Conservation (phyloP, 1,140 invertebrate species). For the Megalonaias nervosa region DNA sequence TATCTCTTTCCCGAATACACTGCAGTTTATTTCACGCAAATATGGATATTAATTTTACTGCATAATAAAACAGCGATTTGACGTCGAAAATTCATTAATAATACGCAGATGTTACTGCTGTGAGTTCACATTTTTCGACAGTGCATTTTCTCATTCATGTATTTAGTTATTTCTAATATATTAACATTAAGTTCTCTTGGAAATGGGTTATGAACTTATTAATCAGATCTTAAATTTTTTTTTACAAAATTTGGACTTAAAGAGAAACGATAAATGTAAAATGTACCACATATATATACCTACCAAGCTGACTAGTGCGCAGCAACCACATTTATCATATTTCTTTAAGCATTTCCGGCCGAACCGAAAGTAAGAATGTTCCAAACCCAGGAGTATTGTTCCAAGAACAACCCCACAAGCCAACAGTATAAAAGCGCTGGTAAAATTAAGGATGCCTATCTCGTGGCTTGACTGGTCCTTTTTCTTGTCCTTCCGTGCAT, state of each 20-base stretch:
- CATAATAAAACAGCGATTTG: too few relatives aligned
- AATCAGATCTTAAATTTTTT: neutral
- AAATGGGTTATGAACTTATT: too few relatives aligned
- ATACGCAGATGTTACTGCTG: too few relatives aligned
- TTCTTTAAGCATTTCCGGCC: constrained; percentile 87
- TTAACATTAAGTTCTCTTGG: too few relatives aligned
- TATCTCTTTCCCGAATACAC: too few relatives aligned
- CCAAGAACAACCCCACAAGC: constrained; percentile 94
- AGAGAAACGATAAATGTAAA: neutral
- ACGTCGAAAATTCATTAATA: too few relatives aligned
- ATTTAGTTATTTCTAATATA: too few relatives aligned
- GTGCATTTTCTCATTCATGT: too few relatives aligned
- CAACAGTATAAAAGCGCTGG: constrained; percentile 92
- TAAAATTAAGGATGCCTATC: constrained; percentile 96
- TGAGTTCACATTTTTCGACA: too few relatives aligned
- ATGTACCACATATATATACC: constrained; percentile 17
- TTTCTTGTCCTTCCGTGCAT: constrained; percentile 79
- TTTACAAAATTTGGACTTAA: neutral
- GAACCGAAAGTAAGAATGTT: constrained; percentile 96
- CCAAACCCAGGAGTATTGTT: constrained; percentile 86
- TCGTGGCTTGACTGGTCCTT: constrained; percentile 79
- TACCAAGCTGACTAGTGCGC: constrained; percentile 91
- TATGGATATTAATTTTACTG: too few relatives aligned
- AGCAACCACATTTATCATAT: constrained; percentile 89
- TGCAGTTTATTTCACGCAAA: too few relatives aligned